phyloP scores from a whole-genome alignment of 1,140 invertebrate species.

The Calycopis cecrops region DNA sequence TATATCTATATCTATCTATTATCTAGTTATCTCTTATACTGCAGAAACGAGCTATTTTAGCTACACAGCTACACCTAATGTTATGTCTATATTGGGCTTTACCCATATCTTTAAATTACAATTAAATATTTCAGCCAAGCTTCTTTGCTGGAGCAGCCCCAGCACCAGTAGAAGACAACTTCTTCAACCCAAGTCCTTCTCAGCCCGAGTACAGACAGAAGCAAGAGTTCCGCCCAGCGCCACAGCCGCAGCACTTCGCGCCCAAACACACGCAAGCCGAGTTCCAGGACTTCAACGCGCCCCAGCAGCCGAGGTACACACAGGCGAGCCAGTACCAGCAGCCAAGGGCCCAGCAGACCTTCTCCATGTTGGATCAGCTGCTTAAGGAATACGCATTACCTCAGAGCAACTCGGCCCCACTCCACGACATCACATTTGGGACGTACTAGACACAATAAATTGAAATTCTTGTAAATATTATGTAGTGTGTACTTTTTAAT shows the following conservation, averaged over 20 bases:
- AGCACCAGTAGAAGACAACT: conserved; percentile 56
- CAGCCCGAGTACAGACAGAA: conserved; percentile 42
- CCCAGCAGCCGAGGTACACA: conserved; percentile 36
- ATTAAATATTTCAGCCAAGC: conserved; percentile 39
- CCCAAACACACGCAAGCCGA: conserved; percentile 41
- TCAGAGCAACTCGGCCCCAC: conserved; percentile 78
- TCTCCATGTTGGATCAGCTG: conserved; percentile 86
- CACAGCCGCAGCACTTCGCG: conserved; percentile 42
- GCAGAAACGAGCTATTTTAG: too few species aligned
- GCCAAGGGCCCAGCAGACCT: conserved; percentile 54
- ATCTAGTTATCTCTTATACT: too few species aligned
- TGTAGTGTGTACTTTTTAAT: conserved; percentile 53
- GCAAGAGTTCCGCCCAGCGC: conserved; percentile 58
- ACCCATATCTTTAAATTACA: conserved; percentile 11
- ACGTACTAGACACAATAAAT: conserved; percentile 74
- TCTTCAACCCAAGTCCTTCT: conserved; percentile 51
- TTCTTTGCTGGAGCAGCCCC: conserved; percentile 70
- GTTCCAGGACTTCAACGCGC: conserved; percentile 35
- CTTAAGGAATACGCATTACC: conserved; percentile 87
- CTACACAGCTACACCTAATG: too few species aligned
- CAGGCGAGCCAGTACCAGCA: conserved; percentile 78
- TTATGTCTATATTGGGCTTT: too few species aligned
- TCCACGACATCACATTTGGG: conserved; percentile 88
- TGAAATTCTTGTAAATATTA: conserved; percentile 59
- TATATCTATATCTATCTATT: too few species aligned